Evolutionary conservation across 2,797 vertebrate species (phyloP), one percentile per base, ranked within the genome.

Genomic region (Lithobates sylvaticus): DNA sequence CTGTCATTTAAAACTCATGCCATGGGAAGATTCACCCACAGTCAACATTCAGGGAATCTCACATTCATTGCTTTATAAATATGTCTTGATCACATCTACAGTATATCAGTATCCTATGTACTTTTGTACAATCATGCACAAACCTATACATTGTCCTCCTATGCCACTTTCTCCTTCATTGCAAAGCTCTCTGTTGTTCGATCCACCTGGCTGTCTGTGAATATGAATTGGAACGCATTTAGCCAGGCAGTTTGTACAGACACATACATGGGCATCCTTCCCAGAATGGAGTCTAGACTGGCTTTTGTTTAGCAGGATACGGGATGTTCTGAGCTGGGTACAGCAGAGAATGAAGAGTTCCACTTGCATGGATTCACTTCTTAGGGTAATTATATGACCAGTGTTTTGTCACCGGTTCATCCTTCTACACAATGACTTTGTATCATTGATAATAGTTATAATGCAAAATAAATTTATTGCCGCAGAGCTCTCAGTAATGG

Each of bases 201-300:
- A 67, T 72, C 29, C 79, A 81, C 79, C 79, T 73, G 69, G 47
- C 50, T 58, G 58, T 61, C 50, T 73, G 69, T 34, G 69, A 72
- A 81, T 72, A 29, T 61, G 50, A 81, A 65, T 42, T 61, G 65
- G 69, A 42, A 42, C 18, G 6, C 69, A 73, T 81, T 71, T 16
- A 39, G 69, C 54, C 2, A 68, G 69, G 47, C n/a, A 27, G 2
- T 81, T 81, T 81, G 69, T 69, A 61, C 69, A 81, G 23, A 50
- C 50, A 27, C 34, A 73, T 69, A 81, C 44, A 71, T 72, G 68
- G 69, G 79, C 79, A 81, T 47, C 79, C 36, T 16, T 72, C 79
- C 79, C 79, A 81, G 79, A 81, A 72, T 81, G 34, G 50, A 72
- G 69, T 72, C 79, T 81, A 81, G 50, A 39, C 32, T 71, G 21